A percentile compares a stretch with the other conserved stretches of the same genome.
phyloP scores from a whole-genome alignment of 2,888 invertebrate genomes.

The Drosophila vallismaia region DNA sequence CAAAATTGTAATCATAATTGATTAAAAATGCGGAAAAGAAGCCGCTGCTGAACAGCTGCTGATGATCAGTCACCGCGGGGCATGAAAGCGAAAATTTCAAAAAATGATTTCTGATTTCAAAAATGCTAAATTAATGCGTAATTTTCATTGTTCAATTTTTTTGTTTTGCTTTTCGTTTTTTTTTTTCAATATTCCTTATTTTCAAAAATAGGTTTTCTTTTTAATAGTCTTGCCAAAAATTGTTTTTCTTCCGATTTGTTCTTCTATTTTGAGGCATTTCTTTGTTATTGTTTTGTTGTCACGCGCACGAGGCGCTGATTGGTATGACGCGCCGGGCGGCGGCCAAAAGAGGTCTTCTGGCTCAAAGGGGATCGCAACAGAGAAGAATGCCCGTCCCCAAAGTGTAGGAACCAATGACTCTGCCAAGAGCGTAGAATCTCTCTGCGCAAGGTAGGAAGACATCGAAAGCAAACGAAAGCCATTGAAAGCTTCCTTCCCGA shows the following conservation, averaged over 20 bases:
- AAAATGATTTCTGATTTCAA: slow-evolving; percentile 6
- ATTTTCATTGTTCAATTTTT: slow-evolving; percentile 39
- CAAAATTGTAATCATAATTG: slow-evolving; percentile 27
- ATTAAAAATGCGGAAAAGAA: slow-evolving; percentile 53
- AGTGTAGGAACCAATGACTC: slow-evolving; percentile 17
- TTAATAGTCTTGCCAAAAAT: slow-evolving; percentile 66
- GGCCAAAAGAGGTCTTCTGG: slow-evolving; percentile 44
- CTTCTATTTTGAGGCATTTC: slow-evolving; percentile 19
- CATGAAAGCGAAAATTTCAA: slow-evolving; percentile 71
- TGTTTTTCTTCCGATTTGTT: slow-evolving; percentile 15
- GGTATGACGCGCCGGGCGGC: slow-evolving; percentile 7
- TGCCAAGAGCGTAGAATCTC: slow-evolving; percentile 18
- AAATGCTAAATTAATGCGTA: slow-evolving; percentile 57
- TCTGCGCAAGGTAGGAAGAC: slow-evolving; percentile 24
- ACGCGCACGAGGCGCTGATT: slow-evolving; percentile 63
- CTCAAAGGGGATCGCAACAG: slow-evolving; percentile 26
- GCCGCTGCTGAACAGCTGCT: slow-evolving; percentile 19
- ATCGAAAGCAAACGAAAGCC: slow-evolving; percentile 1
- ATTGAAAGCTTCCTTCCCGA: neutral
- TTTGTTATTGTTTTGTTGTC: slow-evolving; percentile 48
- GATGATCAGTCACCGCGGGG: slow-evolving; percentile 30
- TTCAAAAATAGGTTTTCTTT: slow-evolving; percentile 41
- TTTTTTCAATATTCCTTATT: slow-evolving; percentile 23
- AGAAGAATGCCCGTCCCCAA: slow-evolving; percentile 36
- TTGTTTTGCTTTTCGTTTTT: slow-evolving; percentile 9